A percentile compares a stretch with the other conserved stretches of the same genome.
Conservation (phyloP, 2,113 vertebrate genomes). For the Neomonachus schauinslandi region DNA sequence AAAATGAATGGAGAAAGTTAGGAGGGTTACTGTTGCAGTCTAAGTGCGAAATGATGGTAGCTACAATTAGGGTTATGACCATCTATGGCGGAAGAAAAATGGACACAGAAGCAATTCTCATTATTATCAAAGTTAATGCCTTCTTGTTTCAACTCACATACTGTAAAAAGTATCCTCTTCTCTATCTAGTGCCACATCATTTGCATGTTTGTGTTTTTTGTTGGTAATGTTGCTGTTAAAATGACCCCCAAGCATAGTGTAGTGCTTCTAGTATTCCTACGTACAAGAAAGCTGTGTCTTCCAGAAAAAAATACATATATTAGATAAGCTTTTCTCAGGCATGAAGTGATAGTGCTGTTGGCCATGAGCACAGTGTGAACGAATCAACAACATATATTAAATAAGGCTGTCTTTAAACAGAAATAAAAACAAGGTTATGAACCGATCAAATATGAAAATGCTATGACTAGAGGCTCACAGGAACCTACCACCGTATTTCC, state of each 20-base stretch:
- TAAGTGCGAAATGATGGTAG: neutral
- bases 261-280: neutral
- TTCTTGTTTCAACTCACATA: neutral
- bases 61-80: neutral
- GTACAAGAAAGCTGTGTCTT: neutral
- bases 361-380: neutral
- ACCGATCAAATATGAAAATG: neutral
- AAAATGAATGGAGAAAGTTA: neutral
- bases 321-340: slow-evolving; percentile 9
- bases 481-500: neutral
- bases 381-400: slow-evolving; percentile 2
- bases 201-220: neutral
- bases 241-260: neutral
- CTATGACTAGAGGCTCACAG: neutral
- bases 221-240: neutral
- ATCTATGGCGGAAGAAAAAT: neutral
- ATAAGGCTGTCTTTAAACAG: neutral
- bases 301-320: neutral
- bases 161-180: neutral
- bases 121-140: neutral
- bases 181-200: neutral
- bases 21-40: neutral
- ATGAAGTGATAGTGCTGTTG: neutral
- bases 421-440: slow-evolving; percentile 4
- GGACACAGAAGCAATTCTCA: neutral